A percentile compares a stretch with the other conserved stretches of the same genome.
phyloP scores from a whole-genome alignment of 2,797 vertebrate species.

The Pachyuromys duprasi region DNA sequence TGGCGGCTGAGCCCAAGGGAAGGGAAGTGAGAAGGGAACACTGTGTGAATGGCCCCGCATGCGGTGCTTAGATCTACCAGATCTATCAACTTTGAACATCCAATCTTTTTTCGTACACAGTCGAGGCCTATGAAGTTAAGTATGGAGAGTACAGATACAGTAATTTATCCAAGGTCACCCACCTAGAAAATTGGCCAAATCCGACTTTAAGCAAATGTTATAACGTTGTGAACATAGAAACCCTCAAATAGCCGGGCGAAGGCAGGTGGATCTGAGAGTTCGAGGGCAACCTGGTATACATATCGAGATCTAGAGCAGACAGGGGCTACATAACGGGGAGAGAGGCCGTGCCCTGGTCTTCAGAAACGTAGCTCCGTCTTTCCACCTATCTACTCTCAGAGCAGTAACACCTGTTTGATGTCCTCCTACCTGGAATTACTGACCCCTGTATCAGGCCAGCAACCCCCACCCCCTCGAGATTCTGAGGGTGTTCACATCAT shows the following conservation, averaged over 20 bases:
- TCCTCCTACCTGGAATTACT: neutral
- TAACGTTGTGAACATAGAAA: neutral
- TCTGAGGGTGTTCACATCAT: neutral
- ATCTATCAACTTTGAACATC: neutral
- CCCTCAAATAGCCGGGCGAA: neutral
- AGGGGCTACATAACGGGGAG: neutral
- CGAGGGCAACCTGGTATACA: neutral
- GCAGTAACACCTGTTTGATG: neutral
- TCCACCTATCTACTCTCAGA: neutral
- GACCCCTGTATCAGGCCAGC: neutral
- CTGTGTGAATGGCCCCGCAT: neutral
- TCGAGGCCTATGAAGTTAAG: neutral
- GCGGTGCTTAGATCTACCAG: neutral
- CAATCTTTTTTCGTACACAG: neutral
- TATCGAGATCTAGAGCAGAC: neutral
- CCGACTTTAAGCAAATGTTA: neutral
- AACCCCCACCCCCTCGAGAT: neutral
- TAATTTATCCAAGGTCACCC: neutral
- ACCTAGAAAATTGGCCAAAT: neutral
- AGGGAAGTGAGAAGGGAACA: no score
- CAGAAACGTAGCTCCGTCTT: neutral
- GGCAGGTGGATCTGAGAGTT: neutral
- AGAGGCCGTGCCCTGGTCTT: neutral
- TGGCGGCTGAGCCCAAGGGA: neutral
- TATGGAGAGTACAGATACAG: neutral